Conservation (phyloP, 2,113 vertebrate species). For the Syngnathoides biaculeatus region DNA sequence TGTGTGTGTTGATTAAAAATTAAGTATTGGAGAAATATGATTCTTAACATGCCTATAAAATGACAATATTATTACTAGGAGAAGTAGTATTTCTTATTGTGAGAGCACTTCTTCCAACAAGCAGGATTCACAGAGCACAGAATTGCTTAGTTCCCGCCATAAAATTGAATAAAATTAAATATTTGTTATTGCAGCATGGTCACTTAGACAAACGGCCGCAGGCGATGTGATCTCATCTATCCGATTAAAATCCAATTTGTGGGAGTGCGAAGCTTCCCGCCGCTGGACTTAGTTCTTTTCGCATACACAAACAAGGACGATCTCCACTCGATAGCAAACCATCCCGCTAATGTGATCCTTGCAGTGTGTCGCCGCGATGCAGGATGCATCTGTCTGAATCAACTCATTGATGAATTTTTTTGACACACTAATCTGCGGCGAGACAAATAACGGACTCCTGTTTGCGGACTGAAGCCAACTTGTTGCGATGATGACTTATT, state of each 20-base stretch:
- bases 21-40: too few relatives aligned
- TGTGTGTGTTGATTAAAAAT: too few relatives aligned
- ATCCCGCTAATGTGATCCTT: slow-evolving; percentile 24
- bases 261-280: slow-evolving; percentile 6
- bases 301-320: slow-evolving; percentile 25
- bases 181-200: too few relatives aligned
- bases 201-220: slow-evolving; percentile 19
- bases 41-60: too few relatives aligned
- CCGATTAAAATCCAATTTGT: slow-evolving; percentile 40
- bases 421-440: slow-evolving; percentile 30
- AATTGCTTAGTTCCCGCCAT: too few relatives aligned
- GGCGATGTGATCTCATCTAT: slow-evolving; percentile 35
- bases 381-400: slow-evolving; percentile 1
- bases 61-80: too few relatives aligned
- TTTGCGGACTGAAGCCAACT: slow-evolving; percentile 25
- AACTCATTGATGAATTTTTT: slow-evolving; percentile 30
- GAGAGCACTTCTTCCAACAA: too few relatives aligned
- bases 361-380: background rate
- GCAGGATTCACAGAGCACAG: too few relatives aligned
- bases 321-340: slow-evolving; percentile 4
- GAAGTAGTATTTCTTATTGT: too few relatives aligned
- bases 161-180: too few relatives aligned
- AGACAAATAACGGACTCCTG: slow-evolving; percentile 5
- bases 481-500: slow-evolving; percentile 49
- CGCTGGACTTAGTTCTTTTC: slow-evolving; percentile 9